Evolutionary conservation across 2,113 vertebrate species (phyloP).

Genomic region (Hassar affinis): DNA sequence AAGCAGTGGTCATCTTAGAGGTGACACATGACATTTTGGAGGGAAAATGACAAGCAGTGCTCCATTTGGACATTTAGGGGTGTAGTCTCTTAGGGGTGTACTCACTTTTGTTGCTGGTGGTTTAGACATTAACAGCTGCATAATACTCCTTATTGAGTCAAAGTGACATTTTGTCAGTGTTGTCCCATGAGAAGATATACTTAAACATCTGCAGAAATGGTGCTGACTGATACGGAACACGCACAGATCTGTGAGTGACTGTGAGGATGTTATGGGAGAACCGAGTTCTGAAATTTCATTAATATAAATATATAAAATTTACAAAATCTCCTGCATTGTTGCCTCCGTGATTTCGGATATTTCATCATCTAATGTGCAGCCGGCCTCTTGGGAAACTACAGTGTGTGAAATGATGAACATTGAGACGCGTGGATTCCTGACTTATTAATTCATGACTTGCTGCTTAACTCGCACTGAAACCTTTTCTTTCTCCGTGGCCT

Average conservation of each 20-base stretch:
- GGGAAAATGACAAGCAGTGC: too few species aligned
- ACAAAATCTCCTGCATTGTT: background rate
- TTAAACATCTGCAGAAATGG: too few species aligned
- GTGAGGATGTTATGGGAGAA: background rate
- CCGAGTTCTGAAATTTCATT: slow-evolving; percentile 8
- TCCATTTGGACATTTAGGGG: too few species aligned
- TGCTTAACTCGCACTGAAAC: background rate
- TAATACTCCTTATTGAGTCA: too few species aligned
- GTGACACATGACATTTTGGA: too few species aligned
- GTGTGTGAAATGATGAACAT: slow-evolving; percentile 11
- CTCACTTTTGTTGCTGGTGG: too few species aligned
- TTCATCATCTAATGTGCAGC: slow-evolving; percentile 9
- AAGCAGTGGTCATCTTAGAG: too few species aligned
- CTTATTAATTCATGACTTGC: slow-evolving; percentile 29
- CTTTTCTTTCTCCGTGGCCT: slow-evolving; percentile 64
- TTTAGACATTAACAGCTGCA: too few species aligned
- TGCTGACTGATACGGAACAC: too few species aligned
- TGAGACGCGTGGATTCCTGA: background rate
- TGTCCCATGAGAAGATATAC: too few species aligned
- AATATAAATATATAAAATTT: slow-evolving; percentile 5
- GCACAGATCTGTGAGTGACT: background rate
- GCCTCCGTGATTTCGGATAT: slow-evolving; percentile 12
- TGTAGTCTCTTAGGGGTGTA: too few species aligned
- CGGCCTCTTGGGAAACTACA: background rate
- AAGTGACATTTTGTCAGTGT: too few species aligned